Evolutionary conservation across 1,140 invertebrate species (phyloP).

Genomic region (Heliothis subflexa): DNA sequence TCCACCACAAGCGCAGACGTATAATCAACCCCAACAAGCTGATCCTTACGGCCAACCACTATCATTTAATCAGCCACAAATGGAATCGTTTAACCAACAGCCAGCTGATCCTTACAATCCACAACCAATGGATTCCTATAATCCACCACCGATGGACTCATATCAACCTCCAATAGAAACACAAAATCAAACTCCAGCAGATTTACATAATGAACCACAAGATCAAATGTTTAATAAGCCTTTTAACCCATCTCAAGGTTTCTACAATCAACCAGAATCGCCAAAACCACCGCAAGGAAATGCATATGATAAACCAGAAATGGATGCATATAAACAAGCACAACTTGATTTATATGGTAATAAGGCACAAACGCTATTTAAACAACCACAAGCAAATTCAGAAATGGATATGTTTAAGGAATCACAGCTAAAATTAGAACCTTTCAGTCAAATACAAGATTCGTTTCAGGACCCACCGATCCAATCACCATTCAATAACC

Average conservation of each 20-base stretch:
- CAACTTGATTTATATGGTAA: background rate
- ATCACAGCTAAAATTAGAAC: background rate
- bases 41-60: background rate
- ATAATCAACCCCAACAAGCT: background rate
- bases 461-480: background rate
- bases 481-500: background rate
- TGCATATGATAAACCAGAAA: background rate
- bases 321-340: background rate
- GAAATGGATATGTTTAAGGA: background rate
- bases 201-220: background rate
- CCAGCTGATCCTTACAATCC: background rate
- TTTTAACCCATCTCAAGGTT: background rate
- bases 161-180: background rate
- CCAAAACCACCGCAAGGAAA: background rate
- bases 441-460: background rate
- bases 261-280: background rate
- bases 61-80: constrained; percentile 4
- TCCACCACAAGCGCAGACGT: background rate
- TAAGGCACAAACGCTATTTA: background rate
- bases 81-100: background rate
- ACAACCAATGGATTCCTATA: background rate
- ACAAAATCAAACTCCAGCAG: background rate
- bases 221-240: background rate
- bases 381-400: background rate
- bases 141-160: background rate